Evolutionary conservation across 64 coral and sea anemone genomes (phyloP).

Genomic region (Montipora efflorescens): DNA sequence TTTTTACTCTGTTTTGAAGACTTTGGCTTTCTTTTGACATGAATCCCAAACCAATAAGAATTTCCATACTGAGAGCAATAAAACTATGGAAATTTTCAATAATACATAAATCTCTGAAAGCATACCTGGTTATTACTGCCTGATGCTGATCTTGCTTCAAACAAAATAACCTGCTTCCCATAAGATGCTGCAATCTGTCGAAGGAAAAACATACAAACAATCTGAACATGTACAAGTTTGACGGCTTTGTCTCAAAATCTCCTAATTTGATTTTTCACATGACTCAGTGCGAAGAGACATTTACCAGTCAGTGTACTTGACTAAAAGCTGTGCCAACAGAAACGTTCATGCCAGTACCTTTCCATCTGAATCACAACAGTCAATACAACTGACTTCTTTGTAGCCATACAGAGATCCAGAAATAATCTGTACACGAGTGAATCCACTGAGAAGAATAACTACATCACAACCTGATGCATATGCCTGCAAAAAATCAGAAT

Average conservation of each 20-base stretch:
- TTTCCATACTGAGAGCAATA: neutral
- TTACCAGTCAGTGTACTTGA: too few relatives aligned
- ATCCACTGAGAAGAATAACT: slow-evolving; percentile 93
- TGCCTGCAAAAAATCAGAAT: slow-evolving; percentile 52
- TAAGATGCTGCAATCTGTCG: slow-evolving; percentile 97
- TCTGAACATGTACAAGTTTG: neutral
- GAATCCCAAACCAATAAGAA: neutral
- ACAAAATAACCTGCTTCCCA: slow-evolving; percentile 83
- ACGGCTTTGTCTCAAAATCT: too few relatives aligned
- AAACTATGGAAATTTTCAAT: neutral
- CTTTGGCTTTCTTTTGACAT: neutral
- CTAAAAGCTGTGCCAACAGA: neutral
- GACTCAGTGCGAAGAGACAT: too few relatives aligned
- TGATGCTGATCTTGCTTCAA: slow-evolving; percentile 83
- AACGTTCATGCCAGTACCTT: slow-evolving; percentile 61
- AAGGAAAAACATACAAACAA: neutral
- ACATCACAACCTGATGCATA: slow-evolving; percentile 99
- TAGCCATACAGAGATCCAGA: slow-evolving; percentile 94
- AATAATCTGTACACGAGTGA: slow-evolving; percentile 93
- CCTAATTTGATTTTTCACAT: too few relatives aligned
- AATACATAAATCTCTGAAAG: neutral
- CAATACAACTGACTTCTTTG: slow-evolving; percentile 96
- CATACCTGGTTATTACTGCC: slow-evolving; percentile 72
- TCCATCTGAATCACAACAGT: slow-evolving; percentile 92
- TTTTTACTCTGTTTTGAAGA: too few relatives aligned